These are phyloP conservation scores for Troglohyphantes excavatus DNA, from an alignment of 2,888 invertebrate species.

Conservation along the genomic window DNA sequence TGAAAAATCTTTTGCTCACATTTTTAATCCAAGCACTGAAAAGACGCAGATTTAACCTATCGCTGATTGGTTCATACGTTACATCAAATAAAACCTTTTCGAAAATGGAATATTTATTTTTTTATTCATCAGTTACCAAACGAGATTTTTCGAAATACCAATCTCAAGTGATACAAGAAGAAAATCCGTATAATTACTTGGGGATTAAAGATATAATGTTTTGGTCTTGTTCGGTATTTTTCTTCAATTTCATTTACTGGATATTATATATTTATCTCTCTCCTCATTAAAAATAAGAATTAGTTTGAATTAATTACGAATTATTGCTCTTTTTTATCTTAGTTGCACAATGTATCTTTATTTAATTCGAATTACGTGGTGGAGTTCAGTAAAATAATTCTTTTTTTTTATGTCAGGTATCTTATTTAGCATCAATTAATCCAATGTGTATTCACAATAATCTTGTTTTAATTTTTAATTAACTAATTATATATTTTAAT, in stretches of 20 bases:
- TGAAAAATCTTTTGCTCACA: neutral
- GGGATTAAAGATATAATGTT: neutral
- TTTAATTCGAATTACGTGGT: neutral
- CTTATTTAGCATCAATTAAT: neutral
- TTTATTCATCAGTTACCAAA: neutral
- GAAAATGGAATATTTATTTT: neutral
- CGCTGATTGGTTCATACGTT: neutral
- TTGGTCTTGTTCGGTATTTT: neutral
- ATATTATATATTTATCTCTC: neutral
- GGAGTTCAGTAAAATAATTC: neutral
- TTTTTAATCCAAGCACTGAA: neutral
- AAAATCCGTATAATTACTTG: neutral
- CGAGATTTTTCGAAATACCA: neutral
- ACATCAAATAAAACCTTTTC: neutral
- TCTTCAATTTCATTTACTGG: slow-evolving; percentile 1
- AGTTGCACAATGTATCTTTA: slow-evolving; percentile 1
- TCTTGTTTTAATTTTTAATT: too few species aligned
- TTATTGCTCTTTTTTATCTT: neutral
- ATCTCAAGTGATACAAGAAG: neutral
- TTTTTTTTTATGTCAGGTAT: neutral
- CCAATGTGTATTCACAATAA: neutral
- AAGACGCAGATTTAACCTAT: neutral
- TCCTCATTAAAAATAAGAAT: neutral
- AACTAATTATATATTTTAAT: too few species aligned
- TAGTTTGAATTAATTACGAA: neutral